Conservation (phyloP, 2,113 vertebrate genomes). For the human (Homo sapiens) region DNA sequence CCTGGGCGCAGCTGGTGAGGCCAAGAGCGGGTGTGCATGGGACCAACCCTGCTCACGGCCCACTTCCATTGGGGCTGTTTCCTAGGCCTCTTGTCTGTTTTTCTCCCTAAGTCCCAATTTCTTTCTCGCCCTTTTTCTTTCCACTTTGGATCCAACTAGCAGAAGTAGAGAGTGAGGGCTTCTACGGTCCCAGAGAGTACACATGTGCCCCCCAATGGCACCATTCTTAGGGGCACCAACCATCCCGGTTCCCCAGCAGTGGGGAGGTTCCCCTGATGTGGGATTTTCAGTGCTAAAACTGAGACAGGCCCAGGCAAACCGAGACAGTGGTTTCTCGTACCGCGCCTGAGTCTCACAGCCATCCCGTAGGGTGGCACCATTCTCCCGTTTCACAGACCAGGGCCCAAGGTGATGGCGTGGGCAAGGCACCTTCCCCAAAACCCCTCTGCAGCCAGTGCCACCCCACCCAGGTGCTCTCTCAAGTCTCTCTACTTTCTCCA, state of each 20-base stretch:
- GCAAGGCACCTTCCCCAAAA: background rate
- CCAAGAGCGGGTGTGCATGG: rapidly evolving
- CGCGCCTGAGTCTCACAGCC: rapidly evolving
- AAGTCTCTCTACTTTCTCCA: background rate
- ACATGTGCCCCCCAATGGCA: rapidly evolving
- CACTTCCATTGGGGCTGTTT: rapidly evolving
- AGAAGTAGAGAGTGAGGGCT: background rate
- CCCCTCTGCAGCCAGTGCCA: background rate
- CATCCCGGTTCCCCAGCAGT: background rate
- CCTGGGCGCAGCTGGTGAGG: background rate
- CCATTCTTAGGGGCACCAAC: background rate
- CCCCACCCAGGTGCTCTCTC: background rate
- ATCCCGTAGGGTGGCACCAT: rapidly evolving
- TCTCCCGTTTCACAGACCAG: background rate
- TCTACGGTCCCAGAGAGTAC: background rate
- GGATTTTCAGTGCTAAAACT: background rate
- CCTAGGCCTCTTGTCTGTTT: no score
- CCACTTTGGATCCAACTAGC: background rate
- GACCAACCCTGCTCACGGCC: rapidly evolving
- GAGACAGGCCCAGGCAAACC: background rate
- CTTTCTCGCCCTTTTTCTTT: background rate
- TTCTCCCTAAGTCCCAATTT: background rate
- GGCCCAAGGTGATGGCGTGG: rapidly evolving
- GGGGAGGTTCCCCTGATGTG: background rate
- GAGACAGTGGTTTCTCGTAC: rapidly evolving